Conservation (phyloP, 2,797 vertebrate genomes). For the Pristis pectinata region DNA sequence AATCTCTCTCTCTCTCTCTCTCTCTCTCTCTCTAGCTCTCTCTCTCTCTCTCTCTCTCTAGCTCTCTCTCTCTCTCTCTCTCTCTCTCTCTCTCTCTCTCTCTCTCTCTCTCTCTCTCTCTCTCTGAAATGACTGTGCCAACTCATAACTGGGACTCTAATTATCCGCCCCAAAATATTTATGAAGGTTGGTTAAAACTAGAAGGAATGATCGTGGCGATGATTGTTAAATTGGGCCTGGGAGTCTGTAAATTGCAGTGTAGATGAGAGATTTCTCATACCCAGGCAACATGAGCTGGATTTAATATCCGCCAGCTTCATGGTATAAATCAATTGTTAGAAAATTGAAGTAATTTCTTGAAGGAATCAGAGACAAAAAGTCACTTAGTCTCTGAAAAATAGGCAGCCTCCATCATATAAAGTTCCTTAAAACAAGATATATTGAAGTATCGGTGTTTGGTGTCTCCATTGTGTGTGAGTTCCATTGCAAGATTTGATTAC, state of each 20-base stretch:
- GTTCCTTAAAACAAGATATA: conserved; percentile 32
- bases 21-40: neutral
- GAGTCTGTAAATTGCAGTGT: neutral
- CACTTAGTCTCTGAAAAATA: conserved; percentile 33
- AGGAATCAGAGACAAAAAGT: conserved; percentile 31
- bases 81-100: neutral
- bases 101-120: neutral
- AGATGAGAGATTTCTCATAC: neutral
- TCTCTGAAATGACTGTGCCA: too few species aligned
- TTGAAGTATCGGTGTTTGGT: neutral
- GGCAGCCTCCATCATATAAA: neutral
- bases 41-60: neutral
- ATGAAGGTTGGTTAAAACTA: neutral
- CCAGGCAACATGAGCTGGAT: conserved; percentile 21
- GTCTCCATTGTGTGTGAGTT: conserved; percentile 1
- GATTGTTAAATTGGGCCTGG: neutral
- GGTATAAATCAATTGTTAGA: conserved; percentile 24
- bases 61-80: neutral
- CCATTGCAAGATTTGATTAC: conserved; percentile 26
- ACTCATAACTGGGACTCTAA: neutral
- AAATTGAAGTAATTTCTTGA: conserved; percentile 35
- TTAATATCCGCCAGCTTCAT: conserved; percentile 10
- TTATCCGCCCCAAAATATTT: neutral
- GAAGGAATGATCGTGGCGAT: neutral
- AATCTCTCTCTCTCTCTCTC: neutral